A percentile compares a stretch with the other conserved stretches of the same genome.
These are phyloP conservation scores for Pica pica DNA, from an alignment of 2,113 vertebrate species.

Conservation along the genomic window DNA sequence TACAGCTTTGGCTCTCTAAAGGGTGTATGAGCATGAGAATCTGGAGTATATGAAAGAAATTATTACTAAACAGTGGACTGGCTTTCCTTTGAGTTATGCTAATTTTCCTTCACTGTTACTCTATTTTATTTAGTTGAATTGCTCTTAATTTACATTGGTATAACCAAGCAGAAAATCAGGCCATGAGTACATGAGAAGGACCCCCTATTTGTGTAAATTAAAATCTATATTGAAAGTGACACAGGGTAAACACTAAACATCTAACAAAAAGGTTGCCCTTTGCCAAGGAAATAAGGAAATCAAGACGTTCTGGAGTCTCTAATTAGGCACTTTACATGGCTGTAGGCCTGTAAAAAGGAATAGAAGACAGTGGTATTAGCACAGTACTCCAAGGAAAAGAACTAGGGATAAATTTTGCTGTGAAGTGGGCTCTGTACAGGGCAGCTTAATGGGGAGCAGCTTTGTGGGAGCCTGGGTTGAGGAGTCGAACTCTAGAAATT, in stretches of 20 bases:
- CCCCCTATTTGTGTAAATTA: neutral
- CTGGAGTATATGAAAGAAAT: neutral
- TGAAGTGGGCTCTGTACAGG: neutral
- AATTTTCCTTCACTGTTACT: neutral
- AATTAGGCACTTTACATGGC: neutral
- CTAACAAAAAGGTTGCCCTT: neutral
- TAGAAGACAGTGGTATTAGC: neutral
- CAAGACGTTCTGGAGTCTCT: neutral
- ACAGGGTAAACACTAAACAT: neutral
- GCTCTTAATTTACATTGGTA: neutral
- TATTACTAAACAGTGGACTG: neutral
- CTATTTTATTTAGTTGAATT: neutral
- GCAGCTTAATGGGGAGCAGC: neutral
- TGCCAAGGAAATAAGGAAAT: constrained; percentile 2
- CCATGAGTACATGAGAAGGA: neutral
- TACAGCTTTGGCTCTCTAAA: neutral
- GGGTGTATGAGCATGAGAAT: neutral
- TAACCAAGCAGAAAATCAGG: constrained; percentile 26
- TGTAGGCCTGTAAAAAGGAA: neutral
- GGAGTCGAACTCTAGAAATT: neutral
- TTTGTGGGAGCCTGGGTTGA: neutral
- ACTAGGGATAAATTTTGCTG: neutral
- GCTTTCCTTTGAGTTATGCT: neutral
- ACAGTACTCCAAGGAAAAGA: neutral
- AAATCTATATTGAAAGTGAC: constrained; percentile 9